A percentile compares a stretch with the other conserved stretches of the same genome.
Evolutionary conservation across 2,888 invertebrate species (phyloP).

Genomic region (Arenicola marina): DNA sequence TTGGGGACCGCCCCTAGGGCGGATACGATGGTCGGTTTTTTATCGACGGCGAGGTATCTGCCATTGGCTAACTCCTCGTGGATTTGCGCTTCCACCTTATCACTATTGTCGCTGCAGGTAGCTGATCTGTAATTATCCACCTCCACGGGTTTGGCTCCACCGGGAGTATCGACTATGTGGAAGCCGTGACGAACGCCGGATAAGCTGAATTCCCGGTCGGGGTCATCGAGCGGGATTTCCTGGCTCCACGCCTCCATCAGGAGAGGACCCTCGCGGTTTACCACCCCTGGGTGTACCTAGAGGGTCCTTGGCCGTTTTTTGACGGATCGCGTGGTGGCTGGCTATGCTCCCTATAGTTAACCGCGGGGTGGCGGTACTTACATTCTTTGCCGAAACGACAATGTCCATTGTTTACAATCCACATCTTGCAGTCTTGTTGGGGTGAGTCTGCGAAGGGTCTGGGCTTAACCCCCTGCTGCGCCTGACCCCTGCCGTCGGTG

Average conservation of each 20-base stretch:
- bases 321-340: too few relatives aligned
- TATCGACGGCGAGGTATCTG: not conserved
- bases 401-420: not conserved
- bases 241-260: not conserved
- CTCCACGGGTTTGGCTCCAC: not conserved
- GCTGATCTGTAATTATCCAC: constrained; percentile 3
- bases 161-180: not conserved
- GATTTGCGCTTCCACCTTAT: not conserved
- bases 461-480: too few relatives aligned
- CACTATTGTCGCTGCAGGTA: not conserved
- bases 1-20: not conserved
- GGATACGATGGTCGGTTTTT: not conserved
- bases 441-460: too few relatives aligned
- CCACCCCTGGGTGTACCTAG: not conserved
- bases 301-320: not conserved
- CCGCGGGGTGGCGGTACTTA: not conserved
- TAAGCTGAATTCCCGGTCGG: not conserved
- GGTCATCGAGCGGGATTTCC: not conserved
- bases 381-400: not conserved
- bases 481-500: too few relatives aligned
- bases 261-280: not conserved
- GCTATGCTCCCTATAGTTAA: too few relatives aligned
- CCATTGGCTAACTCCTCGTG: not conserved
- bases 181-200: not conserved
- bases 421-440: not conserved